Percentiles rank a stretch among this genome's conserved stretches.
Conservation (phyloP, 2,888 invertebrate genomes). For the Polylopha cassiicola region DNA sequence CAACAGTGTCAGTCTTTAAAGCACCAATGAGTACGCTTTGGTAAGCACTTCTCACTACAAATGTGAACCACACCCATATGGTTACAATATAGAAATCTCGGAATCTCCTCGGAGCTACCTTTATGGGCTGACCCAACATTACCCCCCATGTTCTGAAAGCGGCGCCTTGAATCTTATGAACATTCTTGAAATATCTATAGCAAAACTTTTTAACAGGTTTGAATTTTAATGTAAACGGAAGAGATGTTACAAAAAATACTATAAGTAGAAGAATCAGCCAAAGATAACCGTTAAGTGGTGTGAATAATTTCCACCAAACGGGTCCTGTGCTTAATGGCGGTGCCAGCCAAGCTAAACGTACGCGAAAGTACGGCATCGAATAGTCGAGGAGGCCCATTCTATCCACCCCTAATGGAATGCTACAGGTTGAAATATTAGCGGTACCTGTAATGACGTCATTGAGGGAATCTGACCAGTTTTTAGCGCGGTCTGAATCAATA, state of each 20-base stretch:
- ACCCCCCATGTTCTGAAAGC: conserved; percentile 54
- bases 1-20: conserved; percentile 47
- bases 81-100: conserved; percentile 55
- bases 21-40: conserved; percentile 60
- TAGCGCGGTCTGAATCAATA: conserved; percentile 50
- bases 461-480: conserved; percentile 55
- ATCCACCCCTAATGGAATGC: conserved; percentile 49
- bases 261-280: conserved; percentile 50
- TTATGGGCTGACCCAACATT: conserved; percentile 52
- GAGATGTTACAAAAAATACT: conserved; percentile 41
- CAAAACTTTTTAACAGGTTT: conserved; percentile 41
- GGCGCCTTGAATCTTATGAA: conserved; percentile 41
- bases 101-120: conserved; percentile 47
- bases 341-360: conserved; percentile 53
- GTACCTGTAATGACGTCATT: conserved; percentile 50
- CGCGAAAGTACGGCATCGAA: conserved; percentile 52
- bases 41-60: conserved; percentile 55
- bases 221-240: conserved; percentile 46
- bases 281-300: conserved; percentile 54
- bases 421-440: conserved; percentile 55
- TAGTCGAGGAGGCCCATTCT: conserved; percentile 47
- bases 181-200: conserved; percentile 41
- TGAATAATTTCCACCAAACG: conserved; percentile 50
- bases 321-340: conserved; percentile 48
- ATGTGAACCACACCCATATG: conserved; percentile 61